Conservation (phyloP, 2,113 vertebrate species). For the Cavia aperea region DNA sequence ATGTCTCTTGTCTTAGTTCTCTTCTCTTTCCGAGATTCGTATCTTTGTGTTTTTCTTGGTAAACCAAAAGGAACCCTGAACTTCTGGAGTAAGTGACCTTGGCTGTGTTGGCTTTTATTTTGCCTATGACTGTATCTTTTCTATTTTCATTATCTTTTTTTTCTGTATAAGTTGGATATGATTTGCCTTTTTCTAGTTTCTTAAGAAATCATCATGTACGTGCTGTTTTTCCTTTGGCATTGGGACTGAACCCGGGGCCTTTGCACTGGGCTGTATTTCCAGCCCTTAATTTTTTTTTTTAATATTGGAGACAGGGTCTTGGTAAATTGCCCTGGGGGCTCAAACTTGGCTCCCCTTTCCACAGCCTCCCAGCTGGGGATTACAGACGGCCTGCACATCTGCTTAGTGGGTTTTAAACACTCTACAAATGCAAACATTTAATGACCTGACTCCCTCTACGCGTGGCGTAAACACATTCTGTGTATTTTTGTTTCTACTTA, state of each 20-base stretch:
- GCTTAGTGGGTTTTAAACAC: background rate
- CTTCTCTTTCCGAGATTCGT: background rate
- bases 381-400: background rate
- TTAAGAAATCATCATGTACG: background rate
- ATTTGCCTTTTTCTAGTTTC: background rate
- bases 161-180: background rate
- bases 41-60: background rate
- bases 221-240: background rate
- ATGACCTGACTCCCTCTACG: background rate
- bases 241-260: background rate
- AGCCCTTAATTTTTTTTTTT: background rate
- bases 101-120: background rate
- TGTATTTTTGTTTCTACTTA: background rate
- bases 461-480: background rate
- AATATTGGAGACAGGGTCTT: background rate
- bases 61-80: background rate
- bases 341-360: background rate
- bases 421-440: background rate
- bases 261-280: background rate
- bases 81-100: background rate
- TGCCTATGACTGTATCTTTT: background rate
- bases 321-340: background rate
- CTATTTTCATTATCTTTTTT: background rate
- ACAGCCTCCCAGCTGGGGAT: background rate
- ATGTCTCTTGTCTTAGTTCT: background rate